A percentile compares a stretch with the other conserved stretches of the same genome.
Evolutionary conservation across 2,888 invertebrate species (phyloP).

Genomic region (Drosophila villosipedis): DNA sequence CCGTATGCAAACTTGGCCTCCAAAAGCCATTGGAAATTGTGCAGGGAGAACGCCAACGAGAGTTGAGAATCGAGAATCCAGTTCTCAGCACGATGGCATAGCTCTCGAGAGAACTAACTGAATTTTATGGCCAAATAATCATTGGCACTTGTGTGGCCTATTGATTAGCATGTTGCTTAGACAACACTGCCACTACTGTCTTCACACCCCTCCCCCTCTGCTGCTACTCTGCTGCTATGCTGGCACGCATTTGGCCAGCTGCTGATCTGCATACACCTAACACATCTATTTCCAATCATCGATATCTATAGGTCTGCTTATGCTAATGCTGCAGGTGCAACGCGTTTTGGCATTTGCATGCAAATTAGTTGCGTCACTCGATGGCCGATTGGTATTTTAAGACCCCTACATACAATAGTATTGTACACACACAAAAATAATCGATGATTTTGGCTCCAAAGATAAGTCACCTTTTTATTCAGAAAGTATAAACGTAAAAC

Average conservation of each 20-base stretch:
- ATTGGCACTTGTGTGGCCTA: conserved; percentile 79
- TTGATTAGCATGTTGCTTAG: conserved; percentile 74
- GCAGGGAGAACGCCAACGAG: conserved; percentile 19
- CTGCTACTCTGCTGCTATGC: background rate
- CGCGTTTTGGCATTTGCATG: conserved; percentile 76
- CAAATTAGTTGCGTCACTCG: conserved; percentile 65
- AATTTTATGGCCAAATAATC: conserved; percentile 79
- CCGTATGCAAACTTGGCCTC: conserved; percentile 76
- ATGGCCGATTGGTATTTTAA: conserved; percentile 5
- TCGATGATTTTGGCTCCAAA: background rate
- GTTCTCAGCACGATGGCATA: conserved; percentile 23
- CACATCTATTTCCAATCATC: conserved; percentile 24
- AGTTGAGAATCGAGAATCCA: conserved; percentile 10
- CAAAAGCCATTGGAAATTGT: conserved; percentile 68
- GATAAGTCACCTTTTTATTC: background rate
- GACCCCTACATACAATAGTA: background rate
- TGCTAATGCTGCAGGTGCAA: conserved; percentile 77
- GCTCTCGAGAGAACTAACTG: conserved; percentile 70
- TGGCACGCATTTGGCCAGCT: background rate
- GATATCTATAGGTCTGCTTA: conserved; percentile 55
- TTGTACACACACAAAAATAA: background rate
- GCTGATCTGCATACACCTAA: background rate
- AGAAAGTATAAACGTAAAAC: background rate
- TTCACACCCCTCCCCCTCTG: too few relatives aligned
- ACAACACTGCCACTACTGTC: conserved; percentile 11